A percentile compares a stretch with the other conserved stretches of the same genome.
Conservation (phyloP, 2,113 vertebrate genomes). For the Telmatochromis sp. region DNA sequence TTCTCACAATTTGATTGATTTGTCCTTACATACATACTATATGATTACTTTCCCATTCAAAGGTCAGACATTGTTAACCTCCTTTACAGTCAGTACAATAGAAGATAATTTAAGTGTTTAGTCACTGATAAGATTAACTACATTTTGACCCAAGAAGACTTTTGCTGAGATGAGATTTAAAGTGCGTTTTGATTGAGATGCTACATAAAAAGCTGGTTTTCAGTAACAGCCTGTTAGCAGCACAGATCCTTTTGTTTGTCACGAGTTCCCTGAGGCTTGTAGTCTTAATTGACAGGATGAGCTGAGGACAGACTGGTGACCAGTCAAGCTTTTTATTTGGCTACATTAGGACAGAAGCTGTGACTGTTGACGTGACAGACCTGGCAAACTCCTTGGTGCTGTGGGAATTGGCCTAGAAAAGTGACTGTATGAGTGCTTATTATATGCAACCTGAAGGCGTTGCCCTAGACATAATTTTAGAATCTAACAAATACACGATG, state of each 20-base stretch:
- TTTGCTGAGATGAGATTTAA: neutral
- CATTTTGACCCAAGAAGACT: neutral
- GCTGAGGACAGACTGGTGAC: neutral
- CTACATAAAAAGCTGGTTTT: neutral
- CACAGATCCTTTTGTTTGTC: neutral
- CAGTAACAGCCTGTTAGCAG: neutral
- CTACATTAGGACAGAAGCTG: neutral
- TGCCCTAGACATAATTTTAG: neutral
- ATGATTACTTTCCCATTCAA: conserved; percentile 4
- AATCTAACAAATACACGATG: neutral
- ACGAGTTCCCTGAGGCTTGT: neutral
- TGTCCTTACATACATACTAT: neutral
- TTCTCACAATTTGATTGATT: conserved; percentile 16
- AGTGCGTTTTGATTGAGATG: neutral
- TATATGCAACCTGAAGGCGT: conserved; percentile 25
- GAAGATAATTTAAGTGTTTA: neutral
- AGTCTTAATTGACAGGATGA: conserved; percentile 21
- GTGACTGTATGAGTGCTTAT: conserved; percentile 13
- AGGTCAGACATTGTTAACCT: neutral
- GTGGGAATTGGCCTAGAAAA: conserved; percentile 22
- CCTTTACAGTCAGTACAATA: neutral
- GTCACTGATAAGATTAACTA: neutral
- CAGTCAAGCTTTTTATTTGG: neutral
- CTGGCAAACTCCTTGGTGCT: neutral
- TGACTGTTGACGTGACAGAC: conserved; percentile 1